Evolutionary conservation across 23 tunicate species (phyloP), one percentile per base, ranked within the genome.

Genomic region (Oikopleura dioica): DNA sequence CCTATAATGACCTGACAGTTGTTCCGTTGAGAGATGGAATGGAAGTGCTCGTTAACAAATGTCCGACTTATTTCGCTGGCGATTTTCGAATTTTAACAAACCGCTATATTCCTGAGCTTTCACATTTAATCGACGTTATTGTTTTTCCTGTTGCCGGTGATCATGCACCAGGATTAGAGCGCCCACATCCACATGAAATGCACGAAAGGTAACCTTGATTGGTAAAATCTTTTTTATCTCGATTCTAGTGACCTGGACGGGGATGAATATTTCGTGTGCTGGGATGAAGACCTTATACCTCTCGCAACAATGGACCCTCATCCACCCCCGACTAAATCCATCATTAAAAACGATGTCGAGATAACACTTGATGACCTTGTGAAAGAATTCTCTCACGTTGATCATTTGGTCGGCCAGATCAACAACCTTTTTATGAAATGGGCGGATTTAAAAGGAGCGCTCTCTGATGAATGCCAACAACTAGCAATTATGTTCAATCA

Each of bases 241-340:
- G 55, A 44, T 44, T 44, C 9, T 28, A 63, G 72, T 63, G 72
- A 63, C 33, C 33, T 63, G 29, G 72, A 63, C 33, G 72, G 72
- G 2, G 72, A 63, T 63, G 72, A 63, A 28, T 63, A 63, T 63
- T 63, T 63, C 26, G 72, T 63, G 30, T 63, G 72, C 33, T 63
- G 72, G 72, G 72, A 63, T 63, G 30, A 63, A 63, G 26, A 28
- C 2, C 33, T 63, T 4, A 28, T 63, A 12, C 72, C 72, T 16
- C 16, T 12, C 16, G 26, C 16, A 63, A 31, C 16, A 28, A 63
- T 2, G 72, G 26, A 23, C 5, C 72, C 72, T 2, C 16, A 12
- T 23, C 16, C 16, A 28, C 30, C 2, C 30, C 72, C 72, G 29
- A 28, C 16, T 12, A 63, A 63, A 63, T 23, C 16, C 4, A 31